These are phyloP conservation scores for Aporophyla nigra DNA, from an alignment of 2,888 invertebrate species.

Conservation along the genomic window DNA sequence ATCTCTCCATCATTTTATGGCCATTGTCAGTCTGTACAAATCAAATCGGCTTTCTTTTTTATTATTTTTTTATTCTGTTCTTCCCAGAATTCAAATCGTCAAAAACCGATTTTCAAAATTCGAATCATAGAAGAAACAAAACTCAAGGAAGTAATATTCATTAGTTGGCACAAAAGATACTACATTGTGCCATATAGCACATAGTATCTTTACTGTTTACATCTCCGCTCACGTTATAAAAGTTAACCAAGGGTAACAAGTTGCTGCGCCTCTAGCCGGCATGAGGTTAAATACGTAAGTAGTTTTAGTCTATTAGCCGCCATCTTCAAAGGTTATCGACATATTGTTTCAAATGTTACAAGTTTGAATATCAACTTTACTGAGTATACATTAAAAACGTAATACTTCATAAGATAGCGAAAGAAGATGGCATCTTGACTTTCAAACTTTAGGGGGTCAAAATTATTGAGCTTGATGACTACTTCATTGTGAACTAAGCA, in stretches of 20 bases:
- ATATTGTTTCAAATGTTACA: slow-evolving; percentile 11
- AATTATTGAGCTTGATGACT: background rate
- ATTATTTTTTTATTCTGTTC: too few relatives aligned
- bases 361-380: background rate
- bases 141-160: background rate
- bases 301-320: slow-evolving; percentile 27
- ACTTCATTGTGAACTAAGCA: background rate
- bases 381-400: background rate
- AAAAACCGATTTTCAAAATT: too few relatives aligned
- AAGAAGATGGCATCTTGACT: background rate
- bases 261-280: slow-evolving; percentile 11
- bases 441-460: background rate
- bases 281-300: slow-evolving; percentile 38
- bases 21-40: background rate
- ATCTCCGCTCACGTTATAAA: slow-evolving; percentile 21
- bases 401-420: too few relatives aligned
- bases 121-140: too few relatives aligned
- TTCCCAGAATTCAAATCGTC: background rate
- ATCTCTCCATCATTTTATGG: background rate
- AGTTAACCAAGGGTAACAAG: slow-evolving; percentile 52
- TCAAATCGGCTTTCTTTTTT: background rate
- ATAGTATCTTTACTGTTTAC: background rate
- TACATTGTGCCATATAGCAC: background rate
- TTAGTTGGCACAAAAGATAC: background rate
- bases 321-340: slow-evolving; percentile 1